Evolutionary conservation across 1,140 invertebrate species (phyloP).

Genomic region (Coptotermes formosanus): DNA sequence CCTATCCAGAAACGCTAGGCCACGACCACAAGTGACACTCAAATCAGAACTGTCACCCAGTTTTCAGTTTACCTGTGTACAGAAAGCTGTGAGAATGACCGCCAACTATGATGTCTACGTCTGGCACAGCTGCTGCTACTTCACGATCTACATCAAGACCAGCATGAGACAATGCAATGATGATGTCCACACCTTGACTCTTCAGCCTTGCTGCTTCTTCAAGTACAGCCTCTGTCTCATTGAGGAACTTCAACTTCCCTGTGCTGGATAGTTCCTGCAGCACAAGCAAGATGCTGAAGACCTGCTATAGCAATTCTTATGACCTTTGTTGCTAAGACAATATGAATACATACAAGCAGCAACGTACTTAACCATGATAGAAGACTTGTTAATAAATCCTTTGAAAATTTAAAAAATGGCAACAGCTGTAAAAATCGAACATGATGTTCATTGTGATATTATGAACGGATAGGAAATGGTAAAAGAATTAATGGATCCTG

Average conservation of each 20-base stretch:
- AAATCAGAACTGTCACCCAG: too few relatives aligned
- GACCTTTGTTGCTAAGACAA: background rate
- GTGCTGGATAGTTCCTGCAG: constrained; percentile 58
- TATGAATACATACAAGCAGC: too few relatives aligned
- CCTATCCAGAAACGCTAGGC: too few relatives aligned
- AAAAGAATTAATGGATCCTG: too few relatives aligned
- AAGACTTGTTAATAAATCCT: too few relatives aligned
- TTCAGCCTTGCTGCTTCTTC: constrained; percentile 62
- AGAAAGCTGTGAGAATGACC: constrained; percentile 84
- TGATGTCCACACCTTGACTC: constrained; percentile 64
- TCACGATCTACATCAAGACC: constrained; percentile 67
- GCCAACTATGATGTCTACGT: constrained; percentile 80
- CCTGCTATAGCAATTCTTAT: background rate
- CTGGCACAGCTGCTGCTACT: constrained; percentile 62
- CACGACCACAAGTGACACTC: too few relatives aligned
- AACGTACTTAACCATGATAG: too few relatives aligned
- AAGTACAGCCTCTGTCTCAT: constrained; percentile 65
- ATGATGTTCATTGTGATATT: too few relatives aligned
- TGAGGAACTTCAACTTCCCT: constrained; percentile 60
- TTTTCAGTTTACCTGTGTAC: constrained; percentile 48
- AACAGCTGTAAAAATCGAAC: too few relatives aligned
- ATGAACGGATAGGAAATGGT: too few relatives aligned
- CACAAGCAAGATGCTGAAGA: background rate
- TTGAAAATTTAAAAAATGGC: too few relatives aligned
- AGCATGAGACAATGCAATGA: constrained; percentile 78